Evolutionary conservation across 2,113 vertebrate genomes (phyloP), one percentile per base, ranked within the genome.

Genomic region (Myanophis thanlyinensis): DNA sequence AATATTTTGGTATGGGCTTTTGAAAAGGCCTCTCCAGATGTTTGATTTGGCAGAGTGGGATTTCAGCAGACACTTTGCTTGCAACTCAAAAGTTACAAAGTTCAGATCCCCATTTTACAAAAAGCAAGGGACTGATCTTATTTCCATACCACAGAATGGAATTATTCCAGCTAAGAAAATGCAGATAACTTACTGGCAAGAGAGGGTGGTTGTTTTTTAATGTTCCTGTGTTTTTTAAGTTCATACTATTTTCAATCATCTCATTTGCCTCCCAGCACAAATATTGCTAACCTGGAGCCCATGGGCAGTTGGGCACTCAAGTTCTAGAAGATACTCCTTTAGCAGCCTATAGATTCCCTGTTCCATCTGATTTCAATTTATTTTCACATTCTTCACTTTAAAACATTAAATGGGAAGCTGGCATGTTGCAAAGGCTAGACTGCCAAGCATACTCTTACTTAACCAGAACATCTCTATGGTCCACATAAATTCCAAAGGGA

Each of bases 31-130:
- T 95, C 54, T 95, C 92, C 87, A 91, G 22, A 47, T 96, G 91
- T 95, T 97, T 96, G 12, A 93, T 93, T 95, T 97, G 95, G 95
- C 95, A 95, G 89, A 27, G 93, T 73, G 87, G 30, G 5, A 87
- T 94, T 96, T 95, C 51, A 93, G 94, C 95, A 96, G 93, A 92
- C 94, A 62, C 84, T 94, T 20, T 91, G 95, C 92, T 88, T 90
- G 46, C 94, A 92, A 51, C 53, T 93, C 0, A 15, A 88, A 27
- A 48, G 0, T 54, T 93, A 92, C 91, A 94, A 95, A 95, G 93
- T 96, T 48, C 89, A 94, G 89, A 89, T 94, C 93, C 80, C 91
- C 13, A 30, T 92, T 87, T 8, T 94, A 91, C 89, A 95, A 96
- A 94, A 97, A 86, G 44, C 91, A 87, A 90, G 91, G 44, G 51